Conservation (phyloP, 2,113 vertebrate genomes). For the Dendropsophus ebraccatus region DNA sequence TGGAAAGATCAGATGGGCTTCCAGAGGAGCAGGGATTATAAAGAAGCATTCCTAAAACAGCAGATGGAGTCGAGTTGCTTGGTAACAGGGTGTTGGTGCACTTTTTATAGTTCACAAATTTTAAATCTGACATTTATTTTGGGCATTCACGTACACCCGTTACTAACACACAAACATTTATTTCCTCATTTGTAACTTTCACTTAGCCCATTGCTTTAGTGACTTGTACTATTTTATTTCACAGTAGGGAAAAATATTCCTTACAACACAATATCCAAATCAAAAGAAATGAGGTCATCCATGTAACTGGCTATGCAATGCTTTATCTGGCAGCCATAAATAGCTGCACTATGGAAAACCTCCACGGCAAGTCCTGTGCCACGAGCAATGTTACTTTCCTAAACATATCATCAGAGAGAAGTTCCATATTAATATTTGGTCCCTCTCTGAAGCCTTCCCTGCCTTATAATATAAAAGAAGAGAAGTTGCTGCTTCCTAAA, state of each 20-base stretch:
- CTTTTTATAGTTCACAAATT: constrained; percentile 58
- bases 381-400: background rate
- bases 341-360: background rate
- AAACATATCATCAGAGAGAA: background rate
- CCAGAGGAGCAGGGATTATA: constrained; percentile 44
- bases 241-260: background rate
- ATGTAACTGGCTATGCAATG: background rate
- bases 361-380: too few relatives aligned
- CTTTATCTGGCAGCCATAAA: background rate
- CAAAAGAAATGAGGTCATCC: background rate
- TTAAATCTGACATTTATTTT: constrained; percentile 57
- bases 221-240: background rate
- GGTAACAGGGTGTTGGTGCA: constrained; percentile 47
- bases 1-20: constrained; percentile 45
- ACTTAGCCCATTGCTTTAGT: background rate
- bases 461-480: background rate
- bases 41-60: constrained; percentile 50
- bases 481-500: background rate
- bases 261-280: background rate
- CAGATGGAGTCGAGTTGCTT: constrained; percentile 50
- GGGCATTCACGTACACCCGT: background rate
- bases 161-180: constrained; percentile 15
- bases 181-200: constrained; percentile 10
- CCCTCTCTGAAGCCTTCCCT: too few relatives aligned
- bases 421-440: too few relatives aligned